Base-by-base conservation (phyloP, 2,113 vertebrate genomes). In the Nothobranchius furzeri region DNA sequence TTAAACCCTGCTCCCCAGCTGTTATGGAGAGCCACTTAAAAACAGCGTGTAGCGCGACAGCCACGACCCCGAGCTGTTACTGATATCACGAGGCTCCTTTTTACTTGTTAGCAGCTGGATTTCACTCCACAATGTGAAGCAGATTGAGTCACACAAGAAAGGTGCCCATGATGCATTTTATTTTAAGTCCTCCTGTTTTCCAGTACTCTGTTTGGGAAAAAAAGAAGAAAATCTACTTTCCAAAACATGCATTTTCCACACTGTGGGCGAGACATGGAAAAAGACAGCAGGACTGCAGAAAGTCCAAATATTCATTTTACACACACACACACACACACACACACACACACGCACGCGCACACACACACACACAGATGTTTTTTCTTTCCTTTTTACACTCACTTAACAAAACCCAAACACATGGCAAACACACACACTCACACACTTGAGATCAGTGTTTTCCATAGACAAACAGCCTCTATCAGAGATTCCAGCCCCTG, bases 401-500 rank as follows among this genome's bases (percentile, higher is more conserved):
- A 30, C 69, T 70, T 58, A 68, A 65, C 30, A 30, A 30, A 30
- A 68, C 64, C 57, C 30, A 58, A 76, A 71, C 64, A 77, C 68
- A 74, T 66, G 50, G 49, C 63, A 70, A 54, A 48, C 56, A 56
- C 56, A 54, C 51, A 71, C 51, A 58, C 54, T 77, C 52, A 77
- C 51, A 65, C 64, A 65, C 57, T 57, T 68, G 55, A 68, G 74
- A 42, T 81, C 36, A 52, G 70, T 59, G 63, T 83, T 90, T 87
- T 83, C 85, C 74, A 75, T 49, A 71, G 78, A 83, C 78, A 85
- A 86, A 88, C 37, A 76, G 63, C 55, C 69, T 24, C 74, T 82
- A 87, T 91, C 85, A 87, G 70, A 89, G 76, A 91, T 86, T 90
- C 82, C 88, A 89, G 68, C 60, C 64, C 62, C 61, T 69, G 91